Percentiles rank a stretch among this genome's conserved stretches.
These are phyloP conservation scores for Mycalesis mineus DNA, from an alignment of 2,888 invertebrate species.

Conservation along the genomic window DNA sequence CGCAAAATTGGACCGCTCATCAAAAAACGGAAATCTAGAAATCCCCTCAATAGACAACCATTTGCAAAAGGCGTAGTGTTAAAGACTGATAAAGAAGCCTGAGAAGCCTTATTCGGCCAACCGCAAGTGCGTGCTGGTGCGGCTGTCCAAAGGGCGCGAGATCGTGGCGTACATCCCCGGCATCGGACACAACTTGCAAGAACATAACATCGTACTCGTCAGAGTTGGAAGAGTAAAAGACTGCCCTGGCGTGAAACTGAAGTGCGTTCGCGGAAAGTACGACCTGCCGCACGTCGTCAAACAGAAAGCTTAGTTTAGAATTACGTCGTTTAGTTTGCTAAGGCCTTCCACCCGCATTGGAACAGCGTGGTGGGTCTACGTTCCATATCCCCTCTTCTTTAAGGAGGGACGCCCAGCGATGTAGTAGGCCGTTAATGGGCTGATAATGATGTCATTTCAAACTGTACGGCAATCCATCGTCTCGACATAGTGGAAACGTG, in stretches of 20 bases:
- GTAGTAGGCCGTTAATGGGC: no score
- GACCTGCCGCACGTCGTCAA: constrained; percentile 95
- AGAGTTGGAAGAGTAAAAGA: constrained; percentile 85
- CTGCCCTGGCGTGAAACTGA: constrained; percentile 96
- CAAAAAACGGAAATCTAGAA: constrained; percentile 81
- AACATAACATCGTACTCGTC: constrained; percentile 95
- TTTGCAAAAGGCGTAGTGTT: constrained; percentile 94
- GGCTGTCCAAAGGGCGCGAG: constrained; percentile 93
- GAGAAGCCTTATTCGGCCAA: constrained; percentile 99
- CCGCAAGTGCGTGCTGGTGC: constrained; percentile 98
- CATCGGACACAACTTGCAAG: constrained; percentile 97
- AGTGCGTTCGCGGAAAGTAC: constrained; percentile 95
- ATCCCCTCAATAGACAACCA: constrained; percentile 89
- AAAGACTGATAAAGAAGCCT: constrained; percentile 97
- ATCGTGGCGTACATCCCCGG: constrained; percentile 97
- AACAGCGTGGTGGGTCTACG: no score
- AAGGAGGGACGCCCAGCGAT: no score
- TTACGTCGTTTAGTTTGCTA: background rate
- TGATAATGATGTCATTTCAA: no score
- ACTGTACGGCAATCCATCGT: no score
- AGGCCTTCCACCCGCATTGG: no score
- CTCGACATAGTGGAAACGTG: no score
- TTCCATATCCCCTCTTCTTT: no score
- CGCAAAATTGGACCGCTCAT: constrained; percentile 85
- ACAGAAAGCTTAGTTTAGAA: constrained; percentile 52